phyloP scores from a whole-genome alignment of 2,113 vertebrate genomes.

The Platysteira castanea region DNA sequence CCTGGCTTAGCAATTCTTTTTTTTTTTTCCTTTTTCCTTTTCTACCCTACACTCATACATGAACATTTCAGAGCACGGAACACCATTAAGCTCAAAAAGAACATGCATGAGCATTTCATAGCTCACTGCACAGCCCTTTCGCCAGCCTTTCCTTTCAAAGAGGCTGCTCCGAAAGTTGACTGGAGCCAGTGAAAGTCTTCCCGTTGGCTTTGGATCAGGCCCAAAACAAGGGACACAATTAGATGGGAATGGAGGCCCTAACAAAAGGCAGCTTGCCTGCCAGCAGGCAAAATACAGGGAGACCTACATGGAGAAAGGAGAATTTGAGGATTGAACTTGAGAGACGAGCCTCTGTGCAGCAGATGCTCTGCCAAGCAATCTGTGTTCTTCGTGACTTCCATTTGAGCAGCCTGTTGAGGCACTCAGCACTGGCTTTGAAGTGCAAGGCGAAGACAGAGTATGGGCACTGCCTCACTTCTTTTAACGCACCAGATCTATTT shows the following conservation, averaged over 20 bases:
- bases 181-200: background rate
- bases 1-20: conserved; percentile 27
- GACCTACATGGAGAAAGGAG: background rate
- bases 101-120: background rate
- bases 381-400: background rate
- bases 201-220: background rate
- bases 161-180: background rate
- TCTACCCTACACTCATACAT: background rate
- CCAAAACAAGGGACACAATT: background rate
- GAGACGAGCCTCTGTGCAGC: fast-evolving
- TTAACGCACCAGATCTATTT: background rate
- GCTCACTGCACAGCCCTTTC: background rate
- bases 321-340: background rate
- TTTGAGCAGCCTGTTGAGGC: background rate
- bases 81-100: background rate
- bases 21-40: background rate
- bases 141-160: background rate
- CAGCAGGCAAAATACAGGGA: background rate
- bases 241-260: background rate
- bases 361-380: background rate
- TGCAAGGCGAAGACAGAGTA: background rate
- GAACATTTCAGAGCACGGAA: background rate
- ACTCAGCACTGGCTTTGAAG: background rate
- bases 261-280: background rate
- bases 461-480: background rate